Percentiles rank a stretch among this genome's conserved stretches.
These are phyloP conservation scores for Bos javanicus DNA, from an alignment of 2,113 vertebrate species.

Conservation along the genomic window DNA sequence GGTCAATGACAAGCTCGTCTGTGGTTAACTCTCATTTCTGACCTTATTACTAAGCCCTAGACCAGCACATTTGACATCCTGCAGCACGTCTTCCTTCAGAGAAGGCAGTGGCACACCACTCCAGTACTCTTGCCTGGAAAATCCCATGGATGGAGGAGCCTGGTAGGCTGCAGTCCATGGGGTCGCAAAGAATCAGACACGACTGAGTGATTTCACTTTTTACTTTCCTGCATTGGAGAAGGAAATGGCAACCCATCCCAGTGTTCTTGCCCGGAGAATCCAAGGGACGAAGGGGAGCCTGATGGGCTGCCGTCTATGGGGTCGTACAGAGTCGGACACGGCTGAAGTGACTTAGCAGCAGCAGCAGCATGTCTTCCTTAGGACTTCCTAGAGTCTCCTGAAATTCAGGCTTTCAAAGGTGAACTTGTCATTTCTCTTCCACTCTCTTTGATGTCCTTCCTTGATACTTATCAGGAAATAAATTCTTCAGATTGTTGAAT, in stretches of 20 bases:
- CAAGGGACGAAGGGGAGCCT: too few relatives aligned
- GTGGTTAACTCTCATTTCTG: not conserved
- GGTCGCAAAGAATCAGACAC: rapidly evolving
- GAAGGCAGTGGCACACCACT: too few relatives aligned
- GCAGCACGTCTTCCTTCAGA: rapidly evolving
- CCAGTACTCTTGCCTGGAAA: too few relatives aligned
- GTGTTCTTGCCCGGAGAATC: too few relatives aligned
- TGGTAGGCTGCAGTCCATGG: too few relatives aligned
- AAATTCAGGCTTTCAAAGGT: not conserved
- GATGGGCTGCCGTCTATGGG: too few relatives aligned
- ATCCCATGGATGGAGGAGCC: too few relatives aligned
- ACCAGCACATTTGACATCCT: not conserved
- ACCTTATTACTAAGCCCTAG: not conserved
- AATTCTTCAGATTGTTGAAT: not conserved
- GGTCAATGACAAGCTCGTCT: not conserved
- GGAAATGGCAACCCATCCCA: too few relatives aligned
- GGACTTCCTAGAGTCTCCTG: not conserved
- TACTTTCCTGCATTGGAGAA: too few relatives aligned
- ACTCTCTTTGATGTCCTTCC: not conserved
- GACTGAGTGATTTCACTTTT: too few relatives aligned
- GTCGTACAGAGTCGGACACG: too few relatives aligned
- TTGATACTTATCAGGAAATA: not conserved
- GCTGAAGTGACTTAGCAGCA: too few relatives aligned
- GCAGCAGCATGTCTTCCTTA: not conserved
- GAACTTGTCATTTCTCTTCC: not conserved